A percentile compares a stretch with the other conserved stretches of the same genome.
phyloP scores from a whole-genome alignment of 2,113 vertebrate species.

The Amblyornis subalaris region DNA sequence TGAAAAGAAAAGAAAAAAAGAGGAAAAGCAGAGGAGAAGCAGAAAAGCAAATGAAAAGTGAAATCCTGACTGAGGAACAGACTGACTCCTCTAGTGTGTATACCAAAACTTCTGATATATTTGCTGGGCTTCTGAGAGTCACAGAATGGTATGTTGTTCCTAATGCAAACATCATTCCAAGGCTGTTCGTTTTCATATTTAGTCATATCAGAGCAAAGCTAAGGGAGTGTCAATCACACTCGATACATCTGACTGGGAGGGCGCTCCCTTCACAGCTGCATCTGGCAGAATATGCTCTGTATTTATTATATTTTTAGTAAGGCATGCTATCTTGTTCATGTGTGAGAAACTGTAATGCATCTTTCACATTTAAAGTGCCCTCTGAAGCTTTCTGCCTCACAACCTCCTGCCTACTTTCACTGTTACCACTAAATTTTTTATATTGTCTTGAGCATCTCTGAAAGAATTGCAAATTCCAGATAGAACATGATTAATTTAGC shows the following conservation, averaged over 20 bases:
- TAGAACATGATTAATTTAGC: conserved; percentile 96
- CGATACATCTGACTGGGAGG: conserved; percentile 30
- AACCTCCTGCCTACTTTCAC: conserved; percentile 78
- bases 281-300: conserved; percentile 44
- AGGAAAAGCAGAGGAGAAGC: neutral
- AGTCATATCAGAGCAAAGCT: conserved; percentile 52
- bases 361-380: conserved; percentile 77
- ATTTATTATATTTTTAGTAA: conserved; percentile 68
- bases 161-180: conserved; percentile 13
- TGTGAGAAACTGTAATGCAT: conserved; percentile 75
- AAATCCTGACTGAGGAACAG: neutral
- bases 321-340: conserved; percentile 63
- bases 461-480: conserved; percentile 94
- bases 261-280: conserved; percentile 31
- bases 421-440: conserved; percentile 91
- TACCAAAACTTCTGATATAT: conserved; percentile 13
- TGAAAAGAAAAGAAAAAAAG: neutral
- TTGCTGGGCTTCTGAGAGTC: conserved; percentile 24
- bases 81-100: neutral
- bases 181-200: conserved; percentile 39
- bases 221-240: conserved; percentile 41
- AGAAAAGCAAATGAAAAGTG: neutral
- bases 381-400: conserved; percentile 78
- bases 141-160: neutral
- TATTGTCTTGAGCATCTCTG: conserved; percentile 88